Evolutionary conservation across 37 sponge, comb jelly and placozoan species (phyloP).

Genomic region (Ianthella basta): DNA sequence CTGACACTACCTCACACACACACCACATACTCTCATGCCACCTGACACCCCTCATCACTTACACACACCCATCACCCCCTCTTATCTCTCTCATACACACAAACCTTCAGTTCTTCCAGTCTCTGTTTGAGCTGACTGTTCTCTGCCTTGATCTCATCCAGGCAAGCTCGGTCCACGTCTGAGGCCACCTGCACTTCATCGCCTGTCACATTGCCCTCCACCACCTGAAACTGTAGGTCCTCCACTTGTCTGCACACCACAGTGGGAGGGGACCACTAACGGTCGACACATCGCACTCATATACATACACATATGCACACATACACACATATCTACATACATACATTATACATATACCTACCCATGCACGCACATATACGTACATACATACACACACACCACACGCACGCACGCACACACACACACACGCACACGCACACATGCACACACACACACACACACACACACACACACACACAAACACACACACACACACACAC

Average conservation of each 20-base stretch:
- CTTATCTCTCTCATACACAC: no score
- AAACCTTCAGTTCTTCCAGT: constrained; percentile 1
- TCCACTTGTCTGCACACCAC: constrained; percentile 63
- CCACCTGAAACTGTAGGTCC: constrained; percentile 80
- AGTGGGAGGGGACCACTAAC: not conserved
- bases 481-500: constrained; percentile 31
- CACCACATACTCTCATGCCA: constrained; percentile 7
- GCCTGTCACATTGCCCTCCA: constrained; percentile 64
- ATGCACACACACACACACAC: constrained; percentile 7
- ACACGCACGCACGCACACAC: not conserved
- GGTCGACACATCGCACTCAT: not conserved
- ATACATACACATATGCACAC: not conserved
- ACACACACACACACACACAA: constrained; percentile 25
- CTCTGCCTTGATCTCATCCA: not conserved
- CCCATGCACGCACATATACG: not conserved
- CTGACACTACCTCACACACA: not conserved
- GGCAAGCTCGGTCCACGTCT: not conserved
- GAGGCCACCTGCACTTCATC: constrained; percentile 50
- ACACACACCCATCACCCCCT: not conserved
- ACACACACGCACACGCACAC: constrained; percentile 7
- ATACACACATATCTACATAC: not conserved
- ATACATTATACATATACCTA: not conserved
- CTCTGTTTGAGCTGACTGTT: not conserved
- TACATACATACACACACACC: constrained; percentile 1
- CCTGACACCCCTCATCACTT: not conserved